Evolutionary conservation across 2,888 invertebrate genomes (phyloP), one percentile per base, ranked within the genome.

Genomic region (Xanthorhoe spadicearia): DNA sequence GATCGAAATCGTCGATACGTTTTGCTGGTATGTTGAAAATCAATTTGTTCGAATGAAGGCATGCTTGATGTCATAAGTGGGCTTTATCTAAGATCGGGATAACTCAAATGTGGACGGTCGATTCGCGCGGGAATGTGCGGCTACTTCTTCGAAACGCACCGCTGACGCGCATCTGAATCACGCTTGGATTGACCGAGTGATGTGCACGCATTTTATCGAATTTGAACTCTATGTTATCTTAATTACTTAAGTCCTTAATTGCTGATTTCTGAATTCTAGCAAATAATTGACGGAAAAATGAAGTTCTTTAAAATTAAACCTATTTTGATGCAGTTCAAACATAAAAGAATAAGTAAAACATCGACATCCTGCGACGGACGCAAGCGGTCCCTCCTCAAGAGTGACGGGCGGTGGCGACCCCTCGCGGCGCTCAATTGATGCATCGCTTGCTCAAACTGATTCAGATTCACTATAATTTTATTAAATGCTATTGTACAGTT

Each of bases 31-130:
- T 83, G 82, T 85, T 88, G 78, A 77, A 87, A 92, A 91, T 91
- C 90, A 91, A 91, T 90, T 91, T 91, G 89, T 88, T 86, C 83
- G 86, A 87, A 86, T 87, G 85, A 88, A 88, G 86, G 87, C 89
- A 88, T 84, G 87, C 84, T 83, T 85, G 85, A 85, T 88, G 88
- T 90, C 90, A 91, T 90, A 91, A 89, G 84, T 83, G 83, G 82
- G 77, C 77, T 83, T 88, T 90, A 92, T 92, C 92, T 89, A 79
- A 76, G 83, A 90, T 90, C 90, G 82, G 81, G 71, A 66, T 63
- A 64, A 71, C 68, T 69, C 67, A 79, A 80, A 84, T 85, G 89
- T 89, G 89, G 85, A 87, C 86, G 82, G 79, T 35, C 28, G 86
- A 83, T 89, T 92, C 83, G 90, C 76, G 69, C 76, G 77, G 80